Conservation (phyloP, 2,888 invertebrate species). For the Strigamia maritima region DNA sequence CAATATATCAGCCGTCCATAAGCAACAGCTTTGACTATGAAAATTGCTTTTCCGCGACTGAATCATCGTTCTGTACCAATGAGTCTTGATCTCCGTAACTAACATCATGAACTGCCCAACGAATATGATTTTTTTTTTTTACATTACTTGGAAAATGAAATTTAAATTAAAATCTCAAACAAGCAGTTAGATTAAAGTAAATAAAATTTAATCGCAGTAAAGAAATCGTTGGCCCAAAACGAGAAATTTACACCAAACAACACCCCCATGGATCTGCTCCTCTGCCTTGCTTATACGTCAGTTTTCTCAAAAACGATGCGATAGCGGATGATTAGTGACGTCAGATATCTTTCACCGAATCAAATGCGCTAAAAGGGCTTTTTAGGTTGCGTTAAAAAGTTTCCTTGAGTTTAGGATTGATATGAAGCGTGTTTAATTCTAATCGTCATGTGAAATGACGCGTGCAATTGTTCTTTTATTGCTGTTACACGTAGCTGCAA, state of each 20-base stretch:
- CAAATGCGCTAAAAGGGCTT: not conserved
- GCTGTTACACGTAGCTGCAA: not conserved
- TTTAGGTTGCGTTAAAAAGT: not conserved
- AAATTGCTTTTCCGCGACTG: not conserved
- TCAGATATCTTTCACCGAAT: not conserved
- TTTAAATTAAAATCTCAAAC: too few relatives aligned
- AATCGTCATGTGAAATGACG: not conserved
- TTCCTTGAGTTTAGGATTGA: not conserved
- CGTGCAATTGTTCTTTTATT: not conserved
- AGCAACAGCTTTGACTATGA: not conserved
- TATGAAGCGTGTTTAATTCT: not conserved
- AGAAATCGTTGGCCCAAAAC: too few relatives aligned
- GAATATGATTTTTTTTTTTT: not conserved
- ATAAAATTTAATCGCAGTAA: too few relatives aligned
- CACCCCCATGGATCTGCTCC: too few relatives aligned
- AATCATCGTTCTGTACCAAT: not conserved
- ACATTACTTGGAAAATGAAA: too few relatives aligned
- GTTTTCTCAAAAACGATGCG: not conserved
- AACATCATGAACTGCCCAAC: not conserved
- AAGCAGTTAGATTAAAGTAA: too few relatives aligned
- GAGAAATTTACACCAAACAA: too few relatives aligned
- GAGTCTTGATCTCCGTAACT: not conserved
- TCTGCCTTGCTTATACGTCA: not conserved
- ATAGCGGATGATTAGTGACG: not conserved
- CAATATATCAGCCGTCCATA: constrained; percentile 30